phyloP scores from a whole-genome alignment of 2,888 invertebrate species.

The Habroteleia sp. region DNA sequence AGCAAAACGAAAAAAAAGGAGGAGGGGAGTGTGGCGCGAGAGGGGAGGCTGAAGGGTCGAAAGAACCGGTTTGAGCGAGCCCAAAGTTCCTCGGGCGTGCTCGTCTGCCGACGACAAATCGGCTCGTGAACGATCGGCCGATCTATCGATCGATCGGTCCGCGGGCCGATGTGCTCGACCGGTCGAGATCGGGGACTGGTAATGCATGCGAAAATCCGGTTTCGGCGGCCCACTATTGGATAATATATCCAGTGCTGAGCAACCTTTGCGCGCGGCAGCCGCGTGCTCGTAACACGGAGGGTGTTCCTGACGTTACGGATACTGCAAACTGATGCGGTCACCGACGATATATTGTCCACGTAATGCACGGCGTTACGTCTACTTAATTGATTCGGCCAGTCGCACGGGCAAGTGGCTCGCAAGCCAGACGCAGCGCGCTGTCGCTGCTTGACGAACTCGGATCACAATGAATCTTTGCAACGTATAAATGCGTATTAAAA shows the following conservation, averaged over 20 bases:
- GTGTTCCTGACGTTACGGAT: conserved; percentile 52
- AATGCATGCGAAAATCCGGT: conserved; percentile 68
- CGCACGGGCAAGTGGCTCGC: neutral
- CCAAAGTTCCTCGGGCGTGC: conserved; percentile 40
- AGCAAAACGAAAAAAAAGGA: no score
- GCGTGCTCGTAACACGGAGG: conserved; percentile 58
- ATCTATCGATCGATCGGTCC: conserved; percentile 54
- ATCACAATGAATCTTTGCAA: no score
- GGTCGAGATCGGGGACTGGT: conserved; percentile 44
- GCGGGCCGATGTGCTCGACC: conserved; percentile 37
- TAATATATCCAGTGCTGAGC: conserved; percentile 72
- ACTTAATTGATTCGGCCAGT: neutral
- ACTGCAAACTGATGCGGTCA: conserved; percentile 46
- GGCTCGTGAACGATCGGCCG: conserved; percentile 42
- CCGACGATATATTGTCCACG: conserved; percentile 11
- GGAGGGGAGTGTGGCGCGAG: neutral
- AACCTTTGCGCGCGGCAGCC: conserved; percentile 62
- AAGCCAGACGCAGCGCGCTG: no score
- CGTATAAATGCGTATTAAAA: no score
- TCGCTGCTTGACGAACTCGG: no score
- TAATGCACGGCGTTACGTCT: neutral
- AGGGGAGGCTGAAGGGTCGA: conserved; percentile 13
- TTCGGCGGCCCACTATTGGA: conserved; percentile 70
- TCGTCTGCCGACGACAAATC: conserved; percentile 51
- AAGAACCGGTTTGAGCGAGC: conserved; percentile 51